phyloP scores from a whole-genome alignment of 2,797 vertebrate genomes.

The Catamblyrhynchus diadema region DNA sequence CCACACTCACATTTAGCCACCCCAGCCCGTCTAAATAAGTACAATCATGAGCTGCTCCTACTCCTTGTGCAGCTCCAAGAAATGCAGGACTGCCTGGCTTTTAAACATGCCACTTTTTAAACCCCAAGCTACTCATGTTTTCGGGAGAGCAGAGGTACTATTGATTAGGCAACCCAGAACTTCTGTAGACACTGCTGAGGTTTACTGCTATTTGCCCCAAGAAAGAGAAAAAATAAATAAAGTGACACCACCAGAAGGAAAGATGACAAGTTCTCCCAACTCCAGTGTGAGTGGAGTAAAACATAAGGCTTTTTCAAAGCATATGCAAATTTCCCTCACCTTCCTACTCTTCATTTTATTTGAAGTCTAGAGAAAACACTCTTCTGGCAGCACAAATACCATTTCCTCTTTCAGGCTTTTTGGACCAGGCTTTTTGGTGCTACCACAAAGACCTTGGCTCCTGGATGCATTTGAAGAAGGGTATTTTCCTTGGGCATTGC shows the following conservation, averaged over 20 bases:
- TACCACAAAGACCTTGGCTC: not conserved
- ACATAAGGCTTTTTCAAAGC: not conserved
- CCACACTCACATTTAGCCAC: not conserved
- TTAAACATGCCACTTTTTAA: not conserved
- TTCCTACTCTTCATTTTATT: not conserved
- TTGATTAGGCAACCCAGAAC: not conserved
- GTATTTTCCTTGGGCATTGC: not conserved
- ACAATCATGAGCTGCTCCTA: rapidly evolving
- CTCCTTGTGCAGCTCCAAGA: not conserved
- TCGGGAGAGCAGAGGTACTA: not conserved
- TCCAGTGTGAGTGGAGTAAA: not conserved
- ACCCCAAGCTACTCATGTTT: not conserved
- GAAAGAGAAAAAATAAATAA: not conserved
- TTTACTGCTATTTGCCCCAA: not conserved
- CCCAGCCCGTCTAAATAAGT: not conserved
- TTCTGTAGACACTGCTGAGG: not conserved
- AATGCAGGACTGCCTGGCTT: not conserved
- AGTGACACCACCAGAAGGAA: not conserved
- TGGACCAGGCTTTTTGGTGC: not conserved
- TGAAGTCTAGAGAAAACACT: not conserved
- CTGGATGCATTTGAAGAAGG: not conserved
- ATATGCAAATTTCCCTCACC: not conserved
- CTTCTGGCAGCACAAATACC: not conserved
- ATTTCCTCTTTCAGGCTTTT: not conserved
- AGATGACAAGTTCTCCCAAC: not conserved